Base-by-base conservation (phyloP, 2,113 vertebrate species). In the Indicator maculatus region DNA sequence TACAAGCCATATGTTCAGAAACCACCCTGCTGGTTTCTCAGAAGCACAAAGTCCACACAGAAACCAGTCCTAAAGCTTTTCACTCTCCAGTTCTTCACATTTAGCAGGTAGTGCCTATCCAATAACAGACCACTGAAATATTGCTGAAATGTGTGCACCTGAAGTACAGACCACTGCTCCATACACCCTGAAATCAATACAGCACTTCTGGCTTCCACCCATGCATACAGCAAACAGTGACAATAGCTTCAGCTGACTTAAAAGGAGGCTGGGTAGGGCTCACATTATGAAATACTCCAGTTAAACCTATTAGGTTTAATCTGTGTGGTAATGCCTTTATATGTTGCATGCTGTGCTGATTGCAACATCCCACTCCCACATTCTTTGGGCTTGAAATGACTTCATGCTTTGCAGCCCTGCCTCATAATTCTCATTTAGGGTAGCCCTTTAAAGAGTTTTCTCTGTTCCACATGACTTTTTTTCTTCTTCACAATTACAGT, bases 361-460 rank as follows among this genome's bases (percentile, higher is more conserved):
- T 93, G 23, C 77, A 52, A 92, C 84, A 88, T 67, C 83, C 56
- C 78, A 56, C 88, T 92, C 91, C 91, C 84, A 93, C 87, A 47
- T 80, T 85, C 63, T 56, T 83, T n/a, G 45, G 45, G n/a, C 69
- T 79, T 80, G 44, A 92, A 92, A 89, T n/a, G 16, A 64, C 45
- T 70, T 72, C 18, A 27, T 27, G 69, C 41, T 86, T 93, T 90
- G 45, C 47, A 88, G 28, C 16, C 36, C 33, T 89, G 39, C 60
- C 52, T 91, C 47, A 5, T 27, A 89, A 88, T 14, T 77, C 84
- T 85, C 20, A n/a, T 73, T 83, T 45, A 44, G 38, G 26, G 44
- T 39, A 67, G n/a, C 33, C 15, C 39, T 84, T 71, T 66, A 24
- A 83, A 36, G 26, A 59, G 28, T 12, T 83, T 72, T 73, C 9